Evolutionary conservation across 2,113 vertebrate genomes (phyloP).

Genomic region (Cottus gobio): DNA sequence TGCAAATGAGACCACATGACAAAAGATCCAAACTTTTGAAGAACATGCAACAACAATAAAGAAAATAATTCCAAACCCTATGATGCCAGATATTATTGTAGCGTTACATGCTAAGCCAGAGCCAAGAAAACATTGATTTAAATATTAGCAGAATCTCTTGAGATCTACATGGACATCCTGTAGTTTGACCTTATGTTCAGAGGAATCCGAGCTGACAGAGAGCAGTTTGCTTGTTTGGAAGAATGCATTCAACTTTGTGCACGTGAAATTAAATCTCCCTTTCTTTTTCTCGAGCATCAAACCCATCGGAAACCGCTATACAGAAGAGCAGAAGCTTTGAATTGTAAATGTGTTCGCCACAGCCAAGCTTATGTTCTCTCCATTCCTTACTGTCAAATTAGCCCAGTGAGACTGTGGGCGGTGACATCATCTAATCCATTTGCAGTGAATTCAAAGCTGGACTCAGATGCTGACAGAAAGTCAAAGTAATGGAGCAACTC

Average conservation of each 20-base stretch:
- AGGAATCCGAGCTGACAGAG: neutral
- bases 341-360: constrained; percentile 46
- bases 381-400: constrained; percentile 66
- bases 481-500: constrained; percentile 31
- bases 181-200: constrained; percentile 11
- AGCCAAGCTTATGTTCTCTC: constrained; percentile 30
- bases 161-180: constrained; percentile 9
- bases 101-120: constrained; percentile 10
- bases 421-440: constrained; percentile 53
- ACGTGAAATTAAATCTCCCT: neutral
- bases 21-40: neutral
- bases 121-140: constrained; percentile 2
- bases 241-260: neutral
- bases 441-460: constrained; percentile 59
- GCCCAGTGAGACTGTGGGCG: constrained; percentile 45
- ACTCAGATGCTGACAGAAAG: constrained; percentile 55
- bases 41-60: neutral
- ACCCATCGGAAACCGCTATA: constrained; percentile 2
- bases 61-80: neutral
- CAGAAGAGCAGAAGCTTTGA: constrained; percentile 19
- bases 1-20: constrained; percentile 3
- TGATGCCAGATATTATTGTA: neutral
- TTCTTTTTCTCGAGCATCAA: constrained; percentile 10
- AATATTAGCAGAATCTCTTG: constrained; percentile 11
- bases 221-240: constrained; percentile 4